Percentiles rank a stretch among this genome's conserved stretches.
phyloP scores from a whole-genome alignment of 2,888 invertebrate species.

The Agrochola lychnidis region DNA sequence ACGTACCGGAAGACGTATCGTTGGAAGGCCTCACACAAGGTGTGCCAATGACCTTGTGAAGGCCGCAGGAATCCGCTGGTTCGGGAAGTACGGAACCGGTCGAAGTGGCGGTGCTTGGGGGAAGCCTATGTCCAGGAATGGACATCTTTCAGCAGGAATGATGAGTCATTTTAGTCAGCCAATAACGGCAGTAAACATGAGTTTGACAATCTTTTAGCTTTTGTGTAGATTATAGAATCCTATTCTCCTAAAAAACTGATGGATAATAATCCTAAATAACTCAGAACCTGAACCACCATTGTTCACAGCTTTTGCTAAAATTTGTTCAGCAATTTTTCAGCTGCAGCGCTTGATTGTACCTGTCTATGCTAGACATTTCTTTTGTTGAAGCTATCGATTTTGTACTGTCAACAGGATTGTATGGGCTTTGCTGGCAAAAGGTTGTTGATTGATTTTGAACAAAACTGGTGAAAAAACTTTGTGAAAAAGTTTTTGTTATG shows the following conservation, averaged over 20 bases:
- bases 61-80: no score
- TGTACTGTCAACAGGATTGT: conserved; percentile 26
- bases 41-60: no score
- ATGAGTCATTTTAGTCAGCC: no score
- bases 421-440: conserved; percentile 1
- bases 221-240: background rate
- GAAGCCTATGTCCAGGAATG: no score
- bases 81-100: no score
- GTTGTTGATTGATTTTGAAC: conserved; percentile 37
- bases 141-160: no score
- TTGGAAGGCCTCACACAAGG: no score
- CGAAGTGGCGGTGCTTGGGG: no score
- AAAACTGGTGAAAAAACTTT: conserved; percentile 1
- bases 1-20: no score
- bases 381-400: conserved; percentile 47
- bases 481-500: background rate
- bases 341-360: conserved; percentile 43
- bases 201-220: background rate
- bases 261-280: background rate
- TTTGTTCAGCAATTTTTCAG: conserved; percentile 25
- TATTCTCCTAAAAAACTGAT: background rate
- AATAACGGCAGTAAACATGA: no score
- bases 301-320: background rate
- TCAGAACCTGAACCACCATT: background rate
- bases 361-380: conserved; percentile 30